These are phyloP conservation scores for Dascillus cervinus DNA, from an alignment of 2,888 invertebrate species.

Conservation along the genomic window DNA sequence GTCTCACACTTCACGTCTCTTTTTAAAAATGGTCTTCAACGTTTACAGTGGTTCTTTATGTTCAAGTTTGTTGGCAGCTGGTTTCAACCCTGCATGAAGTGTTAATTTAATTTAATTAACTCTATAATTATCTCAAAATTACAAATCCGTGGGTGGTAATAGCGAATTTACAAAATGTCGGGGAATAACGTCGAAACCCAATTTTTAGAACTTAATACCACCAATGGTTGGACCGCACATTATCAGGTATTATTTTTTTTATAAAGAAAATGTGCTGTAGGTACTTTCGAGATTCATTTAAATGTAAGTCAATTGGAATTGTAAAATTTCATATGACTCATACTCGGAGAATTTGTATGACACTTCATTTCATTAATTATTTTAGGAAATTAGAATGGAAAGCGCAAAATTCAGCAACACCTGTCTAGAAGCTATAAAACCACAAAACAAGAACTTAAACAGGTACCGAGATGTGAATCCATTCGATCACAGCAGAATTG, in stretches of 20 bases:
- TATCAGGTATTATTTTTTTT: constrained; percentile 54
- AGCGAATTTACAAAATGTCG: constrained; percentile 19
- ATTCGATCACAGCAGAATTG: constrained; percentile 87
- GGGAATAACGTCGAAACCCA: constrained; percentile 59
- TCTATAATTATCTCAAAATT: constrained; percentile 8
- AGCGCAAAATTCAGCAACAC: constrained; percentile 58
- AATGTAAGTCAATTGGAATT: too few species aligned
- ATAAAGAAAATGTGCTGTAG: too few species aligned
- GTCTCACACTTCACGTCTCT: constrained; percentile 17
- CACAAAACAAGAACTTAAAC: constrained; percentile 74
- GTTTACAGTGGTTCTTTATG: constrained; percentile 19
- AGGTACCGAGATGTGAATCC: constrained; percentile 94
- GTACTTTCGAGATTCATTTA: too few species aligned
- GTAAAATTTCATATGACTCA: background rate
- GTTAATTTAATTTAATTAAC: constrained; percentile 6
- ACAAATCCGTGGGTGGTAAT: constrained; percentile 5
- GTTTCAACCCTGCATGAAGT: background rate
- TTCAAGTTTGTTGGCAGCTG: constrained; percentile 6
- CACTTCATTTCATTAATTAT: constrained; percentile 25
- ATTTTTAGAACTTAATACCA: constrained; percentile 61
- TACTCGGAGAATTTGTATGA: background rate
- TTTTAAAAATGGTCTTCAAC: constrained; percentile 34
- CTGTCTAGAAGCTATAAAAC: constrained; percentile 64
- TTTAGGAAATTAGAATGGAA: constrained; percentile 67
- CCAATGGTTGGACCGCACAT: constrained; percentile 61